Percentiles rank a stretch among this genome's conserved stretches.
Evolutionary conservation across 2,797 vertebrate species (phyloP).

Genomic region (Botia almorhae): DNA sequence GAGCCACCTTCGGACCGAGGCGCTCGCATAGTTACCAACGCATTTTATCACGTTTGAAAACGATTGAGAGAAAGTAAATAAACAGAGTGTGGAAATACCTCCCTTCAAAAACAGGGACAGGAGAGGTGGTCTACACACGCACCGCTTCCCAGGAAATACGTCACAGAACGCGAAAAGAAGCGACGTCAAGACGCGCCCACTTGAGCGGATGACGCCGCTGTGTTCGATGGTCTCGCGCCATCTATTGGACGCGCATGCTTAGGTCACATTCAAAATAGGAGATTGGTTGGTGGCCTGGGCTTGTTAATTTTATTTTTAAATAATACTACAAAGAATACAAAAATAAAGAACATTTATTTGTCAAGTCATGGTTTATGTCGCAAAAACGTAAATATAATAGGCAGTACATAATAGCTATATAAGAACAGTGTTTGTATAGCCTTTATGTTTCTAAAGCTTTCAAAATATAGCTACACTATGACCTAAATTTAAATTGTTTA

Average conservation of each 20-base stretch:
- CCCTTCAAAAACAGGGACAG: constrained; percentile 66
- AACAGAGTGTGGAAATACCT: constrained; percentile 67
- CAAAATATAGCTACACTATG: no score
- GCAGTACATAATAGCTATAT: no score
- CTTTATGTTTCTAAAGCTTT: no score
- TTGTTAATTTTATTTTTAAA: neutral
- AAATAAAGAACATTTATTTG: no score
- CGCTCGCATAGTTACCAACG: constrained; percentile 47
- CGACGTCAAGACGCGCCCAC: constrained; percentile 65
- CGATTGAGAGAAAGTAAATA: constrained; percentile 68
- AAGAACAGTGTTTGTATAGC: no score
- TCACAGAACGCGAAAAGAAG: constrained; percentile 70
- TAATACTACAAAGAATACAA: no score
- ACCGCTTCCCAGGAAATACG: constrained; percentile 83
- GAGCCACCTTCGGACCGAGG: constrained; percentile 3
- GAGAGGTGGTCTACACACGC: constrained; percentile 70
- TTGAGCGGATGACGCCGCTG: constrained; percentile 22
- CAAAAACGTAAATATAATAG: no score
- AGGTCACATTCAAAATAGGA: neutral
- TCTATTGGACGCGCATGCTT: constrained; percentile 59
- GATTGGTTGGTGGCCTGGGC: no score
- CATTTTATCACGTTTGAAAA: constrained; percentile 47
- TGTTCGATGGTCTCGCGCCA: constrained; percentile 64
- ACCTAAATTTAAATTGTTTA: no score
- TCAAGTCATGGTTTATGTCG: no score